A percentile compares a stretch with the other conserved stretches of the same genome.
These are phyloP conservation scores for Blera fallax DNA, from an alignment of 2,888 invertebrate species.

Conservation along the genomic window DNA sequence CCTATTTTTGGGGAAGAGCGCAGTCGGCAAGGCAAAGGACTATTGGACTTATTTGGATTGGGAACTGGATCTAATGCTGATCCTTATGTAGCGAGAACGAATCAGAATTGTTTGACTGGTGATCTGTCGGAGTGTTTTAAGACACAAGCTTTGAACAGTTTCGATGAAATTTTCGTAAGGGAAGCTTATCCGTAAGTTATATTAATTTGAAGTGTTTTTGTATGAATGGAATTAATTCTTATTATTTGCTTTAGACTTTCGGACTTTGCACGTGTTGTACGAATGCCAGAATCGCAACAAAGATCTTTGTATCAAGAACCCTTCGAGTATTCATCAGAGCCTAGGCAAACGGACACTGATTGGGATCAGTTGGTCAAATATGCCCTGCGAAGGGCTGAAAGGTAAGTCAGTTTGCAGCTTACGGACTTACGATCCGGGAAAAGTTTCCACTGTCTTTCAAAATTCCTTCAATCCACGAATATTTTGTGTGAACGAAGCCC, in stretches of 20 bases:
- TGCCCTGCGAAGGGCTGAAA: constrained; percentile 88
- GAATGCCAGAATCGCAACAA: constrained; percentile 87
- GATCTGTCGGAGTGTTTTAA: constrained; percentile 94
- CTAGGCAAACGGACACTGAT: constrained; percentile 88
- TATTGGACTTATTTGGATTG: constrained; percentile 91
- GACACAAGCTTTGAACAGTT: constrained; percentile 88
- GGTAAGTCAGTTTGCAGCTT: constrained; percentile 80
- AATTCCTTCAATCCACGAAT: no score
- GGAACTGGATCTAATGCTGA: constrained; percentile 89
- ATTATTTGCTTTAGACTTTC: constrained; percentile 83
- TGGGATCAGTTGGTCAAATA: constrained; percentile 92
- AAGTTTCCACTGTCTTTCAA: no score
- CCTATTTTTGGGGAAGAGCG: constrained; percentile 79
- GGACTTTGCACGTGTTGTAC: constrained; percentile 87
- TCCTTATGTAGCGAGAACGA: constrained; percentile 89
- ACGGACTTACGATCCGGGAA: no score
- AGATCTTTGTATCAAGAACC: constrained; percentile 87
- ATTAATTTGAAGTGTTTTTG: neutral
- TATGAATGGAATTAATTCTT: neutral
- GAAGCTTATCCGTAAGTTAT: constrained; percentile 82
- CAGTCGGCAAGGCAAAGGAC: constrained; percentile 85
- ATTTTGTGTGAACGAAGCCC: no score
- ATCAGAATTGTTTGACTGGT: constrained; percentile 89
- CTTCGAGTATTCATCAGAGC: constrained; percentile 87
- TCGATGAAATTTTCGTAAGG: constrained; percentile 90